Conservation (phyloP, 2,113 vertebrate genomes). For the Larimichthys polyactis region DNA sequence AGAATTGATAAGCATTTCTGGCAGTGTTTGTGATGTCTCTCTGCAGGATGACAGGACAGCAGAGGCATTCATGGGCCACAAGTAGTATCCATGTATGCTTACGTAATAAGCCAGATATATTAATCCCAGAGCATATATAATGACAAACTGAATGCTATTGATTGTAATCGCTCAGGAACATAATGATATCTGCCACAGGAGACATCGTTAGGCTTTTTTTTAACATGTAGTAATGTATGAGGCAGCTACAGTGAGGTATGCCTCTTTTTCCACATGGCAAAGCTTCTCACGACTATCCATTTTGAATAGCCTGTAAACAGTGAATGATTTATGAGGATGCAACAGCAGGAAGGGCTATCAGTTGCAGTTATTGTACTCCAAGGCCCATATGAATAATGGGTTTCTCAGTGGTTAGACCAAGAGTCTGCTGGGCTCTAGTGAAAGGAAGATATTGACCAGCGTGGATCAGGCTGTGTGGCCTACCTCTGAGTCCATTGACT, state of each 20-base stretch:
- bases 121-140: constrained; percentile 12
- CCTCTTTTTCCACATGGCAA: constrained; percentile 22
- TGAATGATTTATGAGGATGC: constrained; percentile 75
- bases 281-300: constrained; percentile 36
- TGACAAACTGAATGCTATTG: constrained; percentile 42
- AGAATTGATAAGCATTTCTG: constrained; percentile 22
- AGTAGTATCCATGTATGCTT: background rate
- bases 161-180: constrained; percentile 34
- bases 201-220: constrained; percentile 19
- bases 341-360: constrained; percentile 69
- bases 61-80: constrained; percentile 6
- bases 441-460: constrained; percentile 70
- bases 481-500: constrained; percentile 38
- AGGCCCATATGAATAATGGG: constrained; percentile 65
- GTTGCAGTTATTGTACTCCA: constrained; percentile 70
- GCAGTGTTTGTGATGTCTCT: constrained; percentile 4
- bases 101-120: constrained; percentile 29
- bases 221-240: constrained; percentile 33
- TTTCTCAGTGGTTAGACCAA: constrained; percentile 43
- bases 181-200: constrained; percentile 17
- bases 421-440: constrained; percentile 58
- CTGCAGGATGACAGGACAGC: constrained; percentile 16
- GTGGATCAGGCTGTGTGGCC: constrained; percentile 54
- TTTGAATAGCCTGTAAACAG: constrained; percentile 62
- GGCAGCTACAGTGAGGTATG: constrained; percentile 30